Evolutionary conservation across 2,888 invertebrate species (phyloP), one percentile per base, ranked within the genome.

Genomic region (Liodrosophila aerea): DNA sequence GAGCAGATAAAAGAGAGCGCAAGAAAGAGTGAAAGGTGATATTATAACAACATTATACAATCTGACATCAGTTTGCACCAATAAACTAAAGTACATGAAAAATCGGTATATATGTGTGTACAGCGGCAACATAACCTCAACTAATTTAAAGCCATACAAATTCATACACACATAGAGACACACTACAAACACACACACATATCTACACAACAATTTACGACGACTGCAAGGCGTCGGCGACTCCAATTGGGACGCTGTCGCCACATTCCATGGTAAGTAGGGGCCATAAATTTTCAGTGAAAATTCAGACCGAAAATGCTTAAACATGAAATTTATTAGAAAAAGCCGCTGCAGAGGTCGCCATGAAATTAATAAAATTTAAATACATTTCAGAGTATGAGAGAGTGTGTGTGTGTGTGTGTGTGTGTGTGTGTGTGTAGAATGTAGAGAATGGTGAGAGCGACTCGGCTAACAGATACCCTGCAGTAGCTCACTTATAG

Each of bases 241-340:
- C 67, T 72, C 50, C 54, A 72, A 60, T 61, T 67, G 73, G 73
- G 31, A 67, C 62, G 68, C 73, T 75, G 61, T 72, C 73, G 72
- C 75, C 71, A 66, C 72, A 72, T 72, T 72, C 67, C 72, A 62
- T 56, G 73, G 76, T 66, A 72, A 72, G 76, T 75, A 44, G 69
- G 47, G 39, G 54, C 57, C 56, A 81, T 66, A 70, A 84, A 81
- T 84, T 81, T 46, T 41, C 46, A 51, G 56, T 57, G 77, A 81
- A 73, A 65, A 64, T 56, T 74, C 30, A 43, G 62, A 45, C 63
- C 66, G 66, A 65, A 84, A 76, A 81, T 77, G 85, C 75, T 84
- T 81, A 69, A 81, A 65, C 84, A 65, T 51, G 60, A 76, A 81
- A 76, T 76, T 76, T 81, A 84, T 76, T 76, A 64, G 77, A 68